phyloP scores from a whole-genome alignment of 2,888 invertebrate genomes.

The Caenorhabditis virilis region DNA sequence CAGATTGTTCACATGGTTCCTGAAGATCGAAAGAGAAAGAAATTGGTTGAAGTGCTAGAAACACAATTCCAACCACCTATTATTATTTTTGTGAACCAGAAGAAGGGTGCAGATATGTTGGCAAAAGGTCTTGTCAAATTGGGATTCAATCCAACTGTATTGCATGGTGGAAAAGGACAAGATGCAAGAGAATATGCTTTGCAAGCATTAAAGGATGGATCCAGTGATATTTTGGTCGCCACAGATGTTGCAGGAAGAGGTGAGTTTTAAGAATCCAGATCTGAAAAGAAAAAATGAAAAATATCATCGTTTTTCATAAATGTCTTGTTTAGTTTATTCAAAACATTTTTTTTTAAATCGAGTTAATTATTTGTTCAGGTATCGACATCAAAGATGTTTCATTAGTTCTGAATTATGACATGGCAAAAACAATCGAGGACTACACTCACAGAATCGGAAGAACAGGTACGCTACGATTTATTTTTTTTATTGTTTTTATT shows the following conservation, averaged over 20 bases:
- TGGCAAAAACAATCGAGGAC: conserved; percentile 96
- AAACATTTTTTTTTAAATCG: neutral
- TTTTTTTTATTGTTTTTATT: too few species aligned
- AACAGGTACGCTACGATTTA: too few species aligned
- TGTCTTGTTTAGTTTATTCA: too few species aligned
- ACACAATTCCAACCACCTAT: conserved; percentile 93
- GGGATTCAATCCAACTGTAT: conserved; percentile 91
- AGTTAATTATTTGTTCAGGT: conserved; percentile 74
- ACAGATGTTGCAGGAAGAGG: conserved; percentile 96
- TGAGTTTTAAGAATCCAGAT: too few species aligned
- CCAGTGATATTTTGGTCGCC: conserved; percentile 96
- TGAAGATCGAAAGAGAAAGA: conserved; percentile 91
- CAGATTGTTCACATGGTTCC: conserved; percentile 88
- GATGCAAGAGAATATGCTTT: conserved; percentile 78
- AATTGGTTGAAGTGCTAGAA: conserved; percentile 88
- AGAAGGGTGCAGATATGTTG: conserved; percentile 97
- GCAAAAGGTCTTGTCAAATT: conserved; percentile 95
- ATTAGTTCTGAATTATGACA: conserved; percentile 98
- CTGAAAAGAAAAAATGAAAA: neutral
- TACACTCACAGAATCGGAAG: conserved; percentile 87
- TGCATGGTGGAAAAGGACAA: conserved; percentile 99
- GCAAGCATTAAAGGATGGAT: conserved; percentile 90
- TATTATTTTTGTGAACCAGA: conserved; percentile 99
- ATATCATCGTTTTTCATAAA: neutral
- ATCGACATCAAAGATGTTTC: conserved; percentile 99